These are phyloP conservation scores for Caenorhabditis plicata DNA, from an alignment of 2,888 invertebrate species.

Conservation along the genomic window DNA sequence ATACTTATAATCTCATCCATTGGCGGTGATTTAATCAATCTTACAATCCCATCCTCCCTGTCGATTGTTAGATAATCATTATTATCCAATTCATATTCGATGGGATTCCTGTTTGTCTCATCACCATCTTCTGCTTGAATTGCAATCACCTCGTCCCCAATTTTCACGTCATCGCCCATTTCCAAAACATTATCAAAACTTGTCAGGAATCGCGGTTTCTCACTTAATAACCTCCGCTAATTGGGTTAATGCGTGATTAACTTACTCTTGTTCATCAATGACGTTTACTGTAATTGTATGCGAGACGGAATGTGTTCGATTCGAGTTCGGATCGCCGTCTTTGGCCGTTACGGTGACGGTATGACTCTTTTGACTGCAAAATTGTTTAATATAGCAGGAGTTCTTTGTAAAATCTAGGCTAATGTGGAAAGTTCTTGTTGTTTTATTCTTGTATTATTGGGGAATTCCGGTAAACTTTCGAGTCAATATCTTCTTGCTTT, in stretches of 20 bases:
- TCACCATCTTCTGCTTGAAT: slow-evolving; percentile 32
- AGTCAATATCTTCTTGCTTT: no score
- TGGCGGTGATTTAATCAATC: slow-evolving; percentile 12
- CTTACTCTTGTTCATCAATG: slow-evolving; percentile 39
- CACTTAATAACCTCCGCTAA: slow-evolving; percentile 28
- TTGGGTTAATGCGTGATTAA: not conserved
- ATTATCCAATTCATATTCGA: slow-evolving; percentile 15
- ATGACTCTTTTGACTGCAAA: slow-evolving; percentile 24
- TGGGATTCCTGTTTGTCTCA: slow-evolving; percentile 5
- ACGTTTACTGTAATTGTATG: slow-evolving; percentile 37
- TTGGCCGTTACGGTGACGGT: slow-evolving; percentile 36
- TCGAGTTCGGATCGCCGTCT: slow-evolving; percentile 43
- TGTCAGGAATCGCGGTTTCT: slow-evolving; percentile 34
- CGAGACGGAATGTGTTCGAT: slow-evolving; percentile 24
- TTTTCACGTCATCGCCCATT: slow-evolving; percentile 1
- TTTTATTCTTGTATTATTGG: no score
- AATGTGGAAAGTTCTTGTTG: no score
- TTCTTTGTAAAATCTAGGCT: no score
- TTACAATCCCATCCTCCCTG: slow-evolving; percentile 18
- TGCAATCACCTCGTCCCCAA: slow-evolving; percentile 15
- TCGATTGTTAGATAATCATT: slow-evolving; percentile 27
- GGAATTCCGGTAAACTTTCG: no score
- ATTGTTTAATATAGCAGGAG: no score
- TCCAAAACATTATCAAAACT: slow-evolving; percentile 13
- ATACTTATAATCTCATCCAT: slow-evolving; percentile 3